Conservation (phyloP, 1,140 invertebrate genomes). For the Ostrea edulis region DNA sequence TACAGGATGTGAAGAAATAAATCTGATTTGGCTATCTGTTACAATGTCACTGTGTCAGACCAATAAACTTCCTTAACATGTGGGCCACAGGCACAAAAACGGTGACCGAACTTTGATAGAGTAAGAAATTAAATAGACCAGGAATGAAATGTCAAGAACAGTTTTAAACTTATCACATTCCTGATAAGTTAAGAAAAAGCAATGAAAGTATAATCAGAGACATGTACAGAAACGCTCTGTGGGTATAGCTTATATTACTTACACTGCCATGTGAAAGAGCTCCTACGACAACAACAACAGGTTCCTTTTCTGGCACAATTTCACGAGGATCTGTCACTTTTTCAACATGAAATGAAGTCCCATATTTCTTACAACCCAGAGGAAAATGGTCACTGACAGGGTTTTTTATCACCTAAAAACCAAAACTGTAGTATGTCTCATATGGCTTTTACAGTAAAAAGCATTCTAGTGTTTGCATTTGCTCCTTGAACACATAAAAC, state of each 20-base stretch:
- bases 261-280: constrained; percentile 98
- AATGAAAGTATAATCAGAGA: neutral
- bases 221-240: neutral
- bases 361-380: constrained; percentile 94
- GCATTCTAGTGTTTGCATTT: too few species aligned
- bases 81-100: neutral
- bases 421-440: neutral
- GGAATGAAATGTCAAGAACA: neutral
- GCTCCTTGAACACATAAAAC: too few species aligned
- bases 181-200: neutral
- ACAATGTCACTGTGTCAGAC: neutral
- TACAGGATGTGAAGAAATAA: constrained; percentile 48
- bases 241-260: constrained; percentile 62
- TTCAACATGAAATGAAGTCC: constrained; percentile 93
- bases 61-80: neutral
- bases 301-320: constrained; percentile 90
- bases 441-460: neutral
- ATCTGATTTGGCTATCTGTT: neutral
- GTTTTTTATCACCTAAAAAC: constrained; percentile 93
- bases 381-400: constrained; percentile 96
- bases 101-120: too few species aligned
- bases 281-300: constrained; percentile 94
- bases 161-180: neutral
- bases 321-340: constrained; percentile 88
- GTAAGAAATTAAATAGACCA: neutral